phyloP scores from a whole-genome alignment of 2,888 invertebrate species.

The Calameuta idolon region DNA sequence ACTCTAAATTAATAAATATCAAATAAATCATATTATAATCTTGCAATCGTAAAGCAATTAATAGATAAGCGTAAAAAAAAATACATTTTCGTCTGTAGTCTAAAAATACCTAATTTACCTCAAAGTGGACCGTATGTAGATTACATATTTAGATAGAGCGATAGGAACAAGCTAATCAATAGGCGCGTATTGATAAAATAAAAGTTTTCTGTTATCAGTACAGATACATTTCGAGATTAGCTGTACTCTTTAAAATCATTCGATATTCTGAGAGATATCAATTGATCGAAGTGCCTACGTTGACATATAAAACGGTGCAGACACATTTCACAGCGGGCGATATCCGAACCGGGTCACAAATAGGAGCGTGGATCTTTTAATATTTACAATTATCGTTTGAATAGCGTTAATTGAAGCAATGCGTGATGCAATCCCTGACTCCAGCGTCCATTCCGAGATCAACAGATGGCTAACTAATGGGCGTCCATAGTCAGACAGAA shows the following conservation, averaged over 20 bases:
- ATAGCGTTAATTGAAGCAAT: constrained; percentile 33
- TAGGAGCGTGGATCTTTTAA: background rate
- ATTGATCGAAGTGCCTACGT: background rate
- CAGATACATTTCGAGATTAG: background rate
- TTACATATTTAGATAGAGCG: background rate
- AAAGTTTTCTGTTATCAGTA: background rate
- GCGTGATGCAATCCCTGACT: constrained; percentile 24
- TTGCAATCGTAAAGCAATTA: background rate
- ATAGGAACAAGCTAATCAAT: background rate
- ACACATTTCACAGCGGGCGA: background rate
- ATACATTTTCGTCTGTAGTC: background rate
- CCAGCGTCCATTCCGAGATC: constrained; percentile 8
- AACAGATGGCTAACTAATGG: constrained; percentile 1
- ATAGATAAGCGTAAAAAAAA: background rate
- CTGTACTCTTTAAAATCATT: background rate
- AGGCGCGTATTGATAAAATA: background rate
- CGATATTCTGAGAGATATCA: background rate
- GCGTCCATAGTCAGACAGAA: constrained; percentile 4
- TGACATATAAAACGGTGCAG: background rate
- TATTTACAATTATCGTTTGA: constrained; percentile 28
- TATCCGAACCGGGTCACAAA: background rate
- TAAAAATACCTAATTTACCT: background rate
- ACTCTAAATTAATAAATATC: background rate
- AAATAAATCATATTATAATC: background rate
- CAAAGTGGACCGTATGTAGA: background rate